Base-by-base conservation (phyloP, 2,888 invertebrate genomes). In the Ischnura elegans region DNA sequence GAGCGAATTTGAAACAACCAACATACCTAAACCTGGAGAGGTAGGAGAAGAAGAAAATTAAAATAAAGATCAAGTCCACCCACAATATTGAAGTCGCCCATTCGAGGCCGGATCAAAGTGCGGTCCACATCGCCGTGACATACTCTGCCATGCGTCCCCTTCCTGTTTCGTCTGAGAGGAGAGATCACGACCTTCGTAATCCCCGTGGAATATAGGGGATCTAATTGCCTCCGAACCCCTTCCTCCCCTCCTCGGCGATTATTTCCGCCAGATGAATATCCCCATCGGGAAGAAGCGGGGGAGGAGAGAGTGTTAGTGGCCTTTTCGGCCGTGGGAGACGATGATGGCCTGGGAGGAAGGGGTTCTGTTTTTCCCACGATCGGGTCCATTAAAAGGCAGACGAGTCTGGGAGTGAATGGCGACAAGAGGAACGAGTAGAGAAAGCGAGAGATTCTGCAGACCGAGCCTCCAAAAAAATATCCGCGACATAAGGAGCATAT, bases 171-270 rank as follows among this genome's bases (percentile, higher is more conserved):
- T 29, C 16, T 51, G 13, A 13, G 19, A 51, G 4, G 51, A 19
- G 51, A 51, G 76, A 76, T 76, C 76, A 76, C 76, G 76, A 76
- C 76, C 76, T n/a, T 61, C 61, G n/a, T 76, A 76, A 76, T 76
- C 76, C 76, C 76, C 76, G 76, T 76, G 76, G 76, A 76, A 76
- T 76, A 76, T 76, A 36, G 25, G 76, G 8, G 76, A 76, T 76
- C 76, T 76, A 76, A 76, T 76, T 76, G 76, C 76, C 76, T 51
- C 19, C 51, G 13, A 3, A 13, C 51, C 4, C 8, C 51, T 19
- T 47, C 51, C 8, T 36, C 36, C 76, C 76, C 36, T 6, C 61
- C n/a, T 25, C 2, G 76, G 29, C 76, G 76, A 76, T 76, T 76
- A 76, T 76, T 76, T 76, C 76, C 76, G 76, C 76, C 76, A 76